Evolutionary conservation across 1,140 invertebrate genomes (phyloP), one percentile per base, ranked within the genome.

Genomic region (Megathymus violae): DNA sequence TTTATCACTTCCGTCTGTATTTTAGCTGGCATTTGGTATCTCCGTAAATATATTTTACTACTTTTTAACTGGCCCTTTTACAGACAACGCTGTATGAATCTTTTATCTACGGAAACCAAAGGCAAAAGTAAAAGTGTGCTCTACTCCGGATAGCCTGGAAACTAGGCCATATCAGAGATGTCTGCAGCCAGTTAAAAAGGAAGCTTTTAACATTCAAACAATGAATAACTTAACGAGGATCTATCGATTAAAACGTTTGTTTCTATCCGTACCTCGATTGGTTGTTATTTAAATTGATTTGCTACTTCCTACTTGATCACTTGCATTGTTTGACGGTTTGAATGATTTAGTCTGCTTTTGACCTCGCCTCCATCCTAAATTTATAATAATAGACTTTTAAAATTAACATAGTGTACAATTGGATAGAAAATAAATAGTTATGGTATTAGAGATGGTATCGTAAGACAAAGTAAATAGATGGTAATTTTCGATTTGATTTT

Each of bases 131-230:
- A 56, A 43, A 56, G 25, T n/a, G 10, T 27, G 38, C 52, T 43
- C 40, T 56, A 25, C 13, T 15, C 52, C 22, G 13, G 52, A 56
- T 43, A 25, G 10, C 13, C 14, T 31, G 52, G 38, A 31, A 56
- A 56, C 40, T 56, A 31, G 38, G 38, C 10, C 52, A 56, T 13
- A 56, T 43, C 38, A 15, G 38, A 10, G 52, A 7, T 11, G 43
- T 11, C 22, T 40, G 38, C 25, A 43, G 40, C 9, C 16, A 27
- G 52, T 27, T 31, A 27, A 56, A 46, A 31, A 56, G 52, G 52
- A 56, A 56, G 52, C 27, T 56, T 56, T 54, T 41, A 52, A 43
- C 51, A 14, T 54, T 41, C 36, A 52, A n/a, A n/a, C n/a, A 52
- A 52, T 19, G 38, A 41, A 15, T 11, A 40, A 41, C 14, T 19